These are phyloP conservation scores for Euproctis similis DNA, from an alignment of 2,888 invertebrate genomes.

Conservation along the genomic window DNA sequence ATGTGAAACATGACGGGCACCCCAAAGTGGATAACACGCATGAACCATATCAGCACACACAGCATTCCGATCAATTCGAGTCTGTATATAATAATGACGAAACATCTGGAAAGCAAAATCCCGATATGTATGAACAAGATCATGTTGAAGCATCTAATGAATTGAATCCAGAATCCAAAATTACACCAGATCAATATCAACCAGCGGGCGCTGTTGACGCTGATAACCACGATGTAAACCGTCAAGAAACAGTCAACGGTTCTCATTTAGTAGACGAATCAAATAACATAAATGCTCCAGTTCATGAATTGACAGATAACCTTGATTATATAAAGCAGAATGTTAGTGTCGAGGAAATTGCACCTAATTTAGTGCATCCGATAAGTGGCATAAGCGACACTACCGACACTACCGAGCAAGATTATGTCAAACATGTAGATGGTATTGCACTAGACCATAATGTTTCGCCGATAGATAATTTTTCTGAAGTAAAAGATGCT, in stretches of 20 bases:
- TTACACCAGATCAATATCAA: conserved; percentile 7
- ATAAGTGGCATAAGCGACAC: too few species aligned
- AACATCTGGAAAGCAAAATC: neutral
- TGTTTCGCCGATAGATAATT: conserved; percentile 9
- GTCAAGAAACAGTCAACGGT: conserved; percentile 14
- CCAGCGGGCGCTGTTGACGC: conserved; percentile 11
- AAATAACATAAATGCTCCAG: conserved; percentile 5
- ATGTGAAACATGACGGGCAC: neutral
- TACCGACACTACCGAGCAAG: too few species aligned
- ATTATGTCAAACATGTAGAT: too few species aligned
- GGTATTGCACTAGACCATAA: too few species aligned
- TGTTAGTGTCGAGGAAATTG: too few species aligned
- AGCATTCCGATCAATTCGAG: neutral
- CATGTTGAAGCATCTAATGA: neutral
- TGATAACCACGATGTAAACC: conserved; percentile 16
- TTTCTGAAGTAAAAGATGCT: conserved; percentile 1
- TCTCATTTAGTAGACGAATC: conserved; percentile 15
- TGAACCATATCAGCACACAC: neutral
- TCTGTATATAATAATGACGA: neutral
- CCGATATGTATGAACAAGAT: neutral
- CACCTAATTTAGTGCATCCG: too few species aligned
- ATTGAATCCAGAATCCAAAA: neutral
- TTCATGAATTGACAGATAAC: too few species aligned
- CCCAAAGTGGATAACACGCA: conserved; percentile 1
- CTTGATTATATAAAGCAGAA: too few species aligned